phyloP scores from a whole-genome alignment of 2,113 vertebrate species.

The rabbit (Oryctolagus cuniculus) region DNA sequence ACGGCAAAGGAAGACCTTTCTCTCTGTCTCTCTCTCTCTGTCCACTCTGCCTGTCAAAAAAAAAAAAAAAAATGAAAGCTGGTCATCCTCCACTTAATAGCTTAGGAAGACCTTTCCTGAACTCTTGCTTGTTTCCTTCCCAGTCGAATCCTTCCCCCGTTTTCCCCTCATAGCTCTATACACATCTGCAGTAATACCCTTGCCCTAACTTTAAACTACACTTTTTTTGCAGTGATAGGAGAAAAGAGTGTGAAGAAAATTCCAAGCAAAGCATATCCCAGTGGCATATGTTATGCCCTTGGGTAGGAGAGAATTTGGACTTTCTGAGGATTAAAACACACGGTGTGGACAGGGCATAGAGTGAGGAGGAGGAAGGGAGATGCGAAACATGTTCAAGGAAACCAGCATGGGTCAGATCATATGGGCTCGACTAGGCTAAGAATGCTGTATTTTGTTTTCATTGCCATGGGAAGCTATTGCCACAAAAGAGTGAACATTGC shows the following conservation, averaged over 20 bases:
- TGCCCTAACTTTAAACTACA: background rate
- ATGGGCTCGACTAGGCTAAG: background rate
- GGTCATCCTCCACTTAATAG: no score
- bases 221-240: background rate
- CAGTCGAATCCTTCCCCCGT: background rate
- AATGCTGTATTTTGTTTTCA: background rate
- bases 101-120: no score
- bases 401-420: background rate
- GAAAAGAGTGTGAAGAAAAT: background rate
- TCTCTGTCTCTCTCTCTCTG: no score
- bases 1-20: no score
- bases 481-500: fast-evolving
- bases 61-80: no score
- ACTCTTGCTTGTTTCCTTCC: background rate
- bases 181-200: no score
- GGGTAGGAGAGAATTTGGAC: background rate
- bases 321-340: background rate
- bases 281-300: background rate
- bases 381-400: background rate
- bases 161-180: no score
- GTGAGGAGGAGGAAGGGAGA: background rate
- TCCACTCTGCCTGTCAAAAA: no score
- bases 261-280: background rate
- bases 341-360: background rate
- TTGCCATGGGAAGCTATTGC: background rate